A percentile compares a stretch with the other conserved stretches of the same genome.
These are phyloP conservation scores for Nothoprocta pentlandii DNA, from an alignment of 2,113 vertebrate species.

Conservation along the genomic window DNA sequence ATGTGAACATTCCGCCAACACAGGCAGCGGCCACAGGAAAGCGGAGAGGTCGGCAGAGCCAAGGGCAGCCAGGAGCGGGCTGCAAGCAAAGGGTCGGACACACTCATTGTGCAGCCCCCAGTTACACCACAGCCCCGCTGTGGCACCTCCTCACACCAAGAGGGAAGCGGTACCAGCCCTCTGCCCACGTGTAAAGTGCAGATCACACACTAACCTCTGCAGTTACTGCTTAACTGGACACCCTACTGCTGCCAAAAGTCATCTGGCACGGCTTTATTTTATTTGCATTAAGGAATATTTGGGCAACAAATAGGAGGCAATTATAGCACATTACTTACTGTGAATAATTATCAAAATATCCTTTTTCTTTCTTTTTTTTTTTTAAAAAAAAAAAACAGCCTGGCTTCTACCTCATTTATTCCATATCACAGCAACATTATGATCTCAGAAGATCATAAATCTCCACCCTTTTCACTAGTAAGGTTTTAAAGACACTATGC, in stretches of 20 bases:
- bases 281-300: neutral
- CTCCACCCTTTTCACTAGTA: neutral
- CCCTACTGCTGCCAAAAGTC: neutral
- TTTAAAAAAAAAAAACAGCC: neutral
- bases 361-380: neutral
- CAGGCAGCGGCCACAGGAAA: neutral
- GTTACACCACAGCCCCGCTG: neutral
- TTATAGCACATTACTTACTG: neutral
- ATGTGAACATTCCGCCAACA: neutral
- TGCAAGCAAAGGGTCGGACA: neutral
- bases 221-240: neutral
- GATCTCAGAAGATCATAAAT: neutral
- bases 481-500: neutral
- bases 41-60: neutral
- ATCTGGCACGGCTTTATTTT: neutral
- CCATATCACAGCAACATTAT: neutral
- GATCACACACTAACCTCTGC: neutral
- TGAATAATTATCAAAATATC: neutral
- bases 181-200: neutral
- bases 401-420: neutral
- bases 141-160: neutral
- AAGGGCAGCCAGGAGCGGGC: neutral
- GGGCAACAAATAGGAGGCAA: conserved; percentile 4
- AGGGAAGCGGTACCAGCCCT: neutral
- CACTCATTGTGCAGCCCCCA: rapidly evolving